These are phyloP conservation scores for Temnothorax unifasciatus DNA, from an alignment of 2,888 invertebrate genomes.

Conservation along the genomic window DNA sequence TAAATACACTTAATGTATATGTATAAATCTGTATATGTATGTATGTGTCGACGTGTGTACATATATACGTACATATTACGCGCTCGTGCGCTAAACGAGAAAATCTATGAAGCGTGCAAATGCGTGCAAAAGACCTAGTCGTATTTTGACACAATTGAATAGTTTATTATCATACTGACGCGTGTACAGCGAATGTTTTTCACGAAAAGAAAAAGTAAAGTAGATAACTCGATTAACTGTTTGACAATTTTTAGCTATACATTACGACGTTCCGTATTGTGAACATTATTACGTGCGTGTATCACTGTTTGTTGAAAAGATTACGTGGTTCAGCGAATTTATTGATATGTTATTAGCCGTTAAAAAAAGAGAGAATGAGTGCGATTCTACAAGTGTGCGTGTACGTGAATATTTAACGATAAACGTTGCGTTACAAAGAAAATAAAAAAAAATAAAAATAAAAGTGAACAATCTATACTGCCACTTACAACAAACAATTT, in stretches of 20 bases:
- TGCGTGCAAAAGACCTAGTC: slow-evolving; percentile 74
- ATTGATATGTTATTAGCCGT: slow-evolving; percentile 62
- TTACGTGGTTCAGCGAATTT: slow-evolving; percentile 60
- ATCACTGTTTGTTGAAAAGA: slow-evolving; percentile 59
- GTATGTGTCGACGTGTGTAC: slow-evolving; percentile 51
- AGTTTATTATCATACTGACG: slow-evolving; percentile 68
- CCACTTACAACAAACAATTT: slow-evolving; percentile 38
- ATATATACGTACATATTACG: slow-evolving; percentile 40
- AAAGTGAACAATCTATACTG: slow-evolving; percentile 46
- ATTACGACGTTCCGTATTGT: slow-evolving; percentile 48
- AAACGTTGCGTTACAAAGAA: slow-evolving; percentile 15
- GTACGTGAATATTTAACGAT: not conserved
- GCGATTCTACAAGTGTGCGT: slow-evolving; percentile 16
- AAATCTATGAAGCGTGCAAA: slow-evolving; percentile 58
- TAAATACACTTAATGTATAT: slow-evolving; percentile 60
- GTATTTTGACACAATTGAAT: slow-evolving; percentile 81
- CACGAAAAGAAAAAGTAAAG: slow-evolving; percentile 54
- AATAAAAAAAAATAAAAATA: not conserved
- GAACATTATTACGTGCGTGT: slow-evolving; percentile 53
- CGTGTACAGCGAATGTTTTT: slow-evolving; percentile 73
- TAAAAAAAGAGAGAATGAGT: slow-evolving; percentile 1
- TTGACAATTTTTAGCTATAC: slow-evolving; percentile 62
- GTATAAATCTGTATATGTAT: slow-evolving; percentile 59
- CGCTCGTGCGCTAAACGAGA: slow-evolving; percentile 60
- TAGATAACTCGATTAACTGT: slow-evolving; percentile 41